Conservation (phyloP, 1,140 invertebrate species). For the Galleria mellonella region DNA sequence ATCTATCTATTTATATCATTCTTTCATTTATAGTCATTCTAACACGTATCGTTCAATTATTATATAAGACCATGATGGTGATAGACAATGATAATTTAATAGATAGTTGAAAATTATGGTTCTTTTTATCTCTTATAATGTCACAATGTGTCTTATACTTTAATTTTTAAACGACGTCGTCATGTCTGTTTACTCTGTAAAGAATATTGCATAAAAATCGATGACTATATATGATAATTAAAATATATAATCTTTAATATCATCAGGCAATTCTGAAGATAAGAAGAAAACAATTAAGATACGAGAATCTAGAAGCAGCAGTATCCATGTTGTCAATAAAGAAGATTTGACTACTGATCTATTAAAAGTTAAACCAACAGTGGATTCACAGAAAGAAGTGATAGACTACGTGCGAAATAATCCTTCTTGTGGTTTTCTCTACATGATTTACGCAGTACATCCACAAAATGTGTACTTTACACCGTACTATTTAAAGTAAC, state of each 20-base stretch:
- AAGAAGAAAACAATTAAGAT: slow-evolving; percentile 50
- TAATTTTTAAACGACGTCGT: too few relatives aligned
- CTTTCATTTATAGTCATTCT: too few relatives aligned
- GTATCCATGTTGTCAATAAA: slow-evolving; percentile 9
- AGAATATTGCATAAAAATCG: background rate
- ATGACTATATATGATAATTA: background rate
- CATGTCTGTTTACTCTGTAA: too few relatives aligned
- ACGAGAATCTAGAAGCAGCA: slow-evolving; percentile 21
- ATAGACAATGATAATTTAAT: too few relatives aligned
- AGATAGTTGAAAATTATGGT: too few relatives aligned
- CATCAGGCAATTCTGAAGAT: slow-evolving; percentile 6
- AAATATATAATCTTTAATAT: too few relatives aligned
- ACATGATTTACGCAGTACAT: slow-evolving; percentile 81
- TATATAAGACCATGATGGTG: too few relatives aligned
- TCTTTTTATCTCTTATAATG: too few relatives aligned
- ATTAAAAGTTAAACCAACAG: slow-evolving; percentile 45
- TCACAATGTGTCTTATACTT: too few relatives aligned
- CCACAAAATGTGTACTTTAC: slow-evolving; percentile 81
- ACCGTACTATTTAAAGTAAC: slow-evolving; percentile 79
- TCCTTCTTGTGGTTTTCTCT: slow-evolving; percentile 76
- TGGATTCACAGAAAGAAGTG: slow-evolving; percentile 70
- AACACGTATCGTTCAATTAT: too few relatives aligned
- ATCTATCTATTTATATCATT: background rate
- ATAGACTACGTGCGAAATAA: slow-evolving; percentile 71
- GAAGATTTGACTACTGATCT: slow-evolving; percentile 27